phyloP scores from a whole-genome alignment of 30 jellyfish, hydroid and myxozoan genomes.

The Nemopilema nomurai region DNA sequence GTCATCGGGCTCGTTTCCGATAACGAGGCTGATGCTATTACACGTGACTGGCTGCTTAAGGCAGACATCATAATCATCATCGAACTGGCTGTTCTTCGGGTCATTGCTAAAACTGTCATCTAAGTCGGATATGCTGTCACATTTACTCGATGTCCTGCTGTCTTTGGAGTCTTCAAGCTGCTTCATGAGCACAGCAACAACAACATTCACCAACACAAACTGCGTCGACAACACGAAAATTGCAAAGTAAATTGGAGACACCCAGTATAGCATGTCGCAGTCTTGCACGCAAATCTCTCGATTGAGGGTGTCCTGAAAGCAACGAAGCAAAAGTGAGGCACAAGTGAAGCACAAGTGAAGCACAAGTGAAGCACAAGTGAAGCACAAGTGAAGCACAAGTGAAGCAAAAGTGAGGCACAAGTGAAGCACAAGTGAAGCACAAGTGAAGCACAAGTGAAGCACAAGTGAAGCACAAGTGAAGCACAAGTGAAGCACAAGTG shows the following conservation, averaged over 20 bases:
- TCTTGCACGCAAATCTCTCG: conserved; percentile 74
- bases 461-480: no score
- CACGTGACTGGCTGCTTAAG: not conserved
- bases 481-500: no score
- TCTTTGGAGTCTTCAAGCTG: conserved; percentile 94
- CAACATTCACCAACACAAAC: conserved; percentile 96
- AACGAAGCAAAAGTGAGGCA: no score
- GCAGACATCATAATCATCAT: conserved; percentile 16
- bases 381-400: no score
- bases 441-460: no score
- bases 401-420: no score
- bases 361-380: no score
- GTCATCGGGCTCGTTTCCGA: not conserved
- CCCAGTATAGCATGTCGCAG: conserved; percentile 85
- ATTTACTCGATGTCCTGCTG: conserved; percentile 18
- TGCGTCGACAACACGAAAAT: conserved; percentile 92
- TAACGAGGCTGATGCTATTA: conserved; percentile 4
- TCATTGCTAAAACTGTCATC: conserved; percentile 53
- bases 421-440: no score
- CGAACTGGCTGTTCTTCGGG: conserved; percentile 23
- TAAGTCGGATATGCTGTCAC: conserved; percentile 39
- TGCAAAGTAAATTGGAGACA: conserved; percentile 94
- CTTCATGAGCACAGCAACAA: conserved; percentile 97
- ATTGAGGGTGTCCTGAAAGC: conserved; percentile 82
- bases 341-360: no score